These are phyloP conservation scores for Tetranychus piercei DNA, from an alignment of 2,888 invertebrate genomes.

Conservation along the genomic window DNA sequence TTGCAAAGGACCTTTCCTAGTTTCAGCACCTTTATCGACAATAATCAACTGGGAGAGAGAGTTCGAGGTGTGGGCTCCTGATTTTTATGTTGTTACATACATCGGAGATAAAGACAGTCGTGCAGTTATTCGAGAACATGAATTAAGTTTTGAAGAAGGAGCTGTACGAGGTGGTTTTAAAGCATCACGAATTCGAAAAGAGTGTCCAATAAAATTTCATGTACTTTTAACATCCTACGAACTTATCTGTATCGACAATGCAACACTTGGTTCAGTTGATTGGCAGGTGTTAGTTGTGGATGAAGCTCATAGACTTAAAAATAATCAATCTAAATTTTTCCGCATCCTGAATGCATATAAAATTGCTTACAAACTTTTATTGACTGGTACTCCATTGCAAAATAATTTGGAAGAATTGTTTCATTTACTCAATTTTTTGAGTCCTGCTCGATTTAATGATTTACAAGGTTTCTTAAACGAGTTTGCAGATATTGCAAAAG, in stretches of 20 bases:
- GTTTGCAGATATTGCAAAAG: slow-evolving; percentile 95
- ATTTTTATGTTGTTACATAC: slow-evolving; percentile 80
- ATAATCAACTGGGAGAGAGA: slow-evolving; percentile 99
- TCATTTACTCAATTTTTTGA: slow-evolving; percentile 92
- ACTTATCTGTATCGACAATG: slow-evolving; percentile 82
- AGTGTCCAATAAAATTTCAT: slow-evolving; percentile 67
- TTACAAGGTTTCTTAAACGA: slow-evolving; percentile 84
- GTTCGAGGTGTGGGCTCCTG: slow-evolving; percentile 98
- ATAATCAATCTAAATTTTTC: slow-evolving; percentile 98
- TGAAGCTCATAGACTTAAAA: slow-evolving; percentile 95
- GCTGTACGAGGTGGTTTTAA: slow-evolving; percentile 68
- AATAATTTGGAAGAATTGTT: slow-evolving; percentile 98
- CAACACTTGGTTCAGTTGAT: slow-evolving; percentile 87
- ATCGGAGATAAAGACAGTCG: slow-evolving; percentile 66
- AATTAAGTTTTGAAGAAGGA: slow-evolving; percentile 84
- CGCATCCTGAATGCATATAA: slow-evolving; percentile 71
- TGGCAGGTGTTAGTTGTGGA: slow-evolving; percentile 98
- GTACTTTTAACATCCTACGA: slow-evolving; percentile 95
- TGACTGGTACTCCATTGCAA: slow-evolving; percentile 96
- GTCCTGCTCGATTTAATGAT: slow-evolving; percentile 78
- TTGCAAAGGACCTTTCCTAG: slow-evolving; percentile 87
- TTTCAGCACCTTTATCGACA: slow-evolving; percentile 91
- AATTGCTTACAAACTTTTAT: slow-evolving; percentile 77
- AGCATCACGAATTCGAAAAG: slow-evolving; percentile 55
- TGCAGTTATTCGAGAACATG: slow-evolving; percentile 74